Conservation (phyloP, 2,888 invertebrate genomes). For the Germaria angustata region DNA sequence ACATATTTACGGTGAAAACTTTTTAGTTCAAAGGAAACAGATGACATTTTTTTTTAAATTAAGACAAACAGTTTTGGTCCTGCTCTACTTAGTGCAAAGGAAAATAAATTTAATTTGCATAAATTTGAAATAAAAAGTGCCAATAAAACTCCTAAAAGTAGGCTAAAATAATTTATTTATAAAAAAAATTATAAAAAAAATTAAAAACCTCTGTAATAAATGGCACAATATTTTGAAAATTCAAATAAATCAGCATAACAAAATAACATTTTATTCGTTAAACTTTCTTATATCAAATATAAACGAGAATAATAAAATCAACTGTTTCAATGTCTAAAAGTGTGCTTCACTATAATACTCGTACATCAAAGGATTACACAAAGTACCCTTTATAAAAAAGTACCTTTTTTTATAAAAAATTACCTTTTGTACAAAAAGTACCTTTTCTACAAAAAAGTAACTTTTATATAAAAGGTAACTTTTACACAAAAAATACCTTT, state of each 20-base stretch:
- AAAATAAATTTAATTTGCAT: conserved; percentile 22
- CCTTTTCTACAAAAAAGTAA: too few relatives aligned
- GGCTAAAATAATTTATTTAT: not conserved
- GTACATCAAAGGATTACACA: too few relatives aligned
- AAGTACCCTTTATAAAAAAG: too few relatives aligned
- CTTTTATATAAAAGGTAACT: too few relatives aligned
- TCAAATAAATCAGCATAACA: not conserved
- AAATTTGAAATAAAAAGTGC: conserved; percentile 32
- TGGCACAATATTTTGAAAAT: not conserved
- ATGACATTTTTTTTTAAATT: conserved; percentile 1
- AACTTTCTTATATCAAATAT: not conserved
- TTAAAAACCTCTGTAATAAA: not conserved
- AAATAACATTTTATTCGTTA: not conserved
- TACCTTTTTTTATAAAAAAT: too few relatives aligned
- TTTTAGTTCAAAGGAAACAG: not conserved
- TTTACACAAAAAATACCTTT: too few relatives aligned
- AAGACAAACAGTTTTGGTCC: conserved; percentile 26
- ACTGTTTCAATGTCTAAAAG: not conserved
- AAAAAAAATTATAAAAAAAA: not conserved
- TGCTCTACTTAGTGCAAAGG: not conserved
- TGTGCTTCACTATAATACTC: too few relatives aligned
- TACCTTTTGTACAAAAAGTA: too few relatives aligned
- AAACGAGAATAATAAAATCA: not conserved
- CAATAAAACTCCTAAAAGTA: not conserved
- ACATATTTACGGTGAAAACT: not conserved